Percentiles rank a stretch among this genome's conserved stretches.
These are phyloP conservation scores for Drosophila meridionalis DNA, from an alignment of 2,888 invertebrate genomes.

Conservation along the genomic window DNA sequence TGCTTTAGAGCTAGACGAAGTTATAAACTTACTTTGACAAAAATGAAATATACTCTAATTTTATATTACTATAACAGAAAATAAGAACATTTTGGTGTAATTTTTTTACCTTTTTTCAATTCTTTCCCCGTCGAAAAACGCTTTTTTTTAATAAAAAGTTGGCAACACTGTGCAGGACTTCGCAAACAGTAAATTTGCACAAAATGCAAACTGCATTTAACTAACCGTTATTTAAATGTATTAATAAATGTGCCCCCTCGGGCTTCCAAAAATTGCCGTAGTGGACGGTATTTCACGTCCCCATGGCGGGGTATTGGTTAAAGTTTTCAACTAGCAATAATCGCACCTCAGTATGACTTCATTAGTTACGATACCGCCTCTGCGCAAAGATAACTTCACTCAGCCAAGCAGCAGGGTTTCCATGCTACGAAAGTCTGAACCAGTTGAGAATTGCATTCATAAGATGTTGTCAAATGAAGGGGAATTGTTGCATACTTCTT, in stretches of 20 bases:
- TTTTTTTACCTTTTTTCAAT: too few species aligned
- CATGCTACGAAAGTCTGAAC: conserved; percentile 22
- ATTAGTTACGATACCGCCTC: conserved; percentile 97
- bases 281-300: conserved; percentile 94
- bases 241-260: conserved; percentile 84
- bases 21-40: too few species aligned
- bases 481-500: conserved; percentile 32
- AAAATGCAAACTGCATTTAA: too few species aligned
- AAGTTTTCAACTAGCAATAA: conserved; percentile 97
- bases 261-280: conserved; percentile 94
- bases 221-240: too few species aligned
- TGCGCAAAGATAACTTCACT: conserved; percentile 90
- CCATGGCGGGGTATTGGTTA: conserved; percentile 96
- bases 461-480: neutral
- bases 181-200: too few species aligned
- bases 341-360: conserved; percentile 95
- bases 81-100: too few species aligned
- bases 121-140: too few species aligned
- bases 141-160: too few species aligned
- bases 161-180: too few species aligned
- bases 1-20: too few species aligned
- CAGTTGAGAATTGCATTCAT: conserved; percentile 69
- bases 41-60: too few species aligned
- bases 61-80: too few species aligned
- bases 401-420: conserved; percentile 1